Evolutionary conservation across 2,888 invertebrate genomes (phyloP), one percentile per base, ranked within the genome.

Genomic region (Netelia inedita): DNA sequence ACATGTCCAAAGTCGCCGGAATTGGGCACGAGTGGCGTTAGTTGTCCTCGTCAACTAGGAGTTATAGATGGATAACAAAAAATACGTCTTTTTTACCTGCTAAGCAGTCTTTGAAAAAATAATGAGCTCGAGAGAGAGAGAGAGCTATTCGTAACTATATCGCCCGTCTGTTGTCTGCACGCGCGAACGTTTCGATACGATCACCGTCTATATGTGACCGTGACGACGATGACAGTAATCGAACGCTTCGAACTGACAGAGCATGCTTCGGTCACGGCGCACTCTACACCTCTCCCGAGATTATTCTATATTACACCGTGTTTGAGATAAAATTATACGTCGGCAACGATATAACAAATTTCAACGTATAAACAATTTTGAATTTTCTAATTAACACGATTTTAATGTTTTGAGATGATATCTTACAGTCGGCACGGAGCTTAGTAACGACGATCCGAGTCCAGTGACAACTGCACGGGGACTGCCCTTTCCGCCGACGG

Each of bases 401-500:
- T 11, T 35, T 53, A 53, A 53, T 50, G 61, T 50, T 16, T 28
- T 19, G 10, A 41, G 21, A 72, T 9, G 43, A 72, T 79, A 28
- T 72, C 79, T 79, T 79, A 72, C 71, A 65, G 23, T 65, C 16
- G 71, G 43, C 63, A 63, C 50, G 41, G 72, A 57, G 16, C 16
- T 57, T 65, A 35, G 55, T 63, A 72, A 75, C 71, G 71, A 85
- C 74, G 82, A 85, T 65, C 74, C 82, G 82, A 69, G 79, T 72
- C 75, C 66, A 71, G 53, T 75, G 85, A 79, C 82, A 75, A 82
- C 75, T 82, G 79, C 82, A 75, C 82, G 82, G 85, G 72, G 69
- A 85, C 85, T 83, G 79, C 79, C 73, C 82, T 82, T 74, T 82
- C 79, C 82, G 63, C 71, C 71, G 79, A 79, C 76, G 73, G 71